These are phyloP conservation scores for Microchrysa polita DNA, from an alignment of 2,888 invertebrate species.

Conservation along the genomic window DNA sequence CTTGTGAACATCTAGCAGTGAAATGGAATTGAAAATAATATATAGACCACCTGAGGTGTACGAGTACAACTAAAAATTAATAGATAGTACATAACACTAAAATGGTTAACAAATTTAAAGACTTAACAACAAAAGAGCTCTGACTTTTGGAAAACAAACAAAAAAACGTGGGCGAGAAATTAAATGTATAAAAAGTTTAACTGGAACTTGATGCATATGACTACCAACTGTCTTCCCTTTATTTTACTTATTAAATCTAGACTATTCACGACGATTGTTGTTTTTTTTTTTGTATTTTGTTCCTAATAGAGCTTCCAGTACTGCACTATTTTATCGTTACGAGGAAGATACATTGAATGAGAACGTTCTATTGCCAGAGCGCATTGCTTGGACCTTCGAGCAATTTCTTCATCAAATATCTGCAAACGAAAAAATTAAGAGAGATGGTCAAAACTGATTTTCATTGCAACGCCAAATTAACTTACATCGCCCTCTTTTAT, in stretches of 20 bases:
- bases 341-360: constrained; percentile 69
- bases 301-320: constrained; percentile 70
- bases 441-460: background rate
- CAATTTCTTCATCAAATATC: constrained; percentile 82
- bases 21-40: too few relatives aligned
- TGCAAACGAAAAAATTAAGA: constrained; percentile 57
- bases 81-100: too few relatives aligned
- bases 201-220: constrained; percentile 31
- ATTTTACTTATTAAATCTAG: background rate
- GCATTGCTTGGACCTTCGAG: constrained; percentile 77
- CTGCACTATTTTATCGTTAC: constrained; percentile 72
- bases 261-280: background rate
- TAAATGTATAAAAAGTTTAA: constrained; percentile 3
- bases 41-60: too few relatives aligned
- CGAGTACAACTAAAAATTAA: too few relatives aligned
- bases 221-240: background rate
- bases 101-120: too few relatives aligned
- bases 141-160: too few relatives aligned
- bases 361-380: constrained; percentile 81
- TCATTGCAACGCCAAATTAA: constrained; percentile 45
- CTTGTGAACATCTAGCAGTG: too few relatives aligned
- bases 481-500: constrained; percentile 71
- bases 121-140: too few relatives aligned
- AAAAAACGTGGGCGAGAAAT: too few relatives aligned
- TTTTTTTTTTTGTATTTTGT: background rate